Conservation (phyloP, 1,140 invertebrate genomes). For the Hylaeus anthracinus region DNA sequence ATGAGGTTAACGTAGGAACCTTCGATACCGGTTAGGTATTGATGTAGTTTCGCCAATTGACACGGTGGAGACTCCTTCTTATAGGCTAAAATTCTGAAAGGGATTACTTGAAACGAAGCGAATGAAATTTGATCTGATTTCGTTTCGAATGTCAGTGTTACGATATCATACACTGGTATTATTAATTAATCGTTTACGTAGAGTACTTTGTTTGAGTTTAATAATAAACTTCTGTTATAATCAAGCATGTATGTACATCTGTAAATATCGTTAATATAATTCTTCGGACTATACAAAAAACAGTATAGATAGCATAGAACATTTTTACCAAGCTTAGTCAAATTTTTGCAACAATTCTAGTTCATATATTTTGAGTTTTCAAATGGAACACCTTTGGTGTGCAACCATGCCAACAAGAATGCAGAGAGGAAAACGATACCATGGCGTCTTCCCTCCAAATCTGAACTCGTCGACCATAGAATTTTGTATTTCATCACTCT, state of each 20-base stretch:
- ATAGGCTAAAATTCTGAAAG: slow-evolving; percentile 4
- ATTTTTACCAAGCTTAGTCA: neutral
- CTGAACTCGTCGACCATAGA: no score
- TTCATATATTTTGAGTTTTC: neutral
- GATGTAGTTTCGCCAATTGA: slow-evolving; percentile 61
- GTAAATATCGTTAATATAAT: no score
- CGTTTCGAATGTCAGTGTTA: neutral
- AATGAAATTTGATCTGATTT: no score
- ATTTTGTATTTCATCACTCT: no score
- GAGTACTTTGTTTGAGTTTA: no score
- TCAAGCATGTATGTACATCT: neutral
- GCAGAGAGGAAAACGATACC: neutral
- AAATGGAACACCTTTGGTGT: neutral
- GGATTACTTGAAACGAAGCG: neutral
- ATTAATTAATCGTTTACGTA: neutral
- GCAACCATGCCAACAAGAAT: slow-evolving; percentile 30
- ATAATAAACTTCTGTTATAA: neutral
- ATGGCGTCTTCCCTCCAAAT: neutral
- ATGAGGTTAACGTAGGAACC: slow-evolving; percentile 51
- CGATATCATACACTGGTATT: no score
- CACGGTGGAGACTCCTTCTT: slow-evolving; percentile 70
- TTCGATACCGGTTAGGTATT: slow-evolving; percentile 65
- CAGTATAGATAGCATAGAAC: neutral
- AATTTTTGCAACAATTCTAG: neutral
- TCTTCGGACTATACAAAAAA: no score